These are phyloP conservation scores for Vombatus ursinus DNA, from an alignment of 2,113 vertebrate genomes.

Conservation along the genomic window DNA sequence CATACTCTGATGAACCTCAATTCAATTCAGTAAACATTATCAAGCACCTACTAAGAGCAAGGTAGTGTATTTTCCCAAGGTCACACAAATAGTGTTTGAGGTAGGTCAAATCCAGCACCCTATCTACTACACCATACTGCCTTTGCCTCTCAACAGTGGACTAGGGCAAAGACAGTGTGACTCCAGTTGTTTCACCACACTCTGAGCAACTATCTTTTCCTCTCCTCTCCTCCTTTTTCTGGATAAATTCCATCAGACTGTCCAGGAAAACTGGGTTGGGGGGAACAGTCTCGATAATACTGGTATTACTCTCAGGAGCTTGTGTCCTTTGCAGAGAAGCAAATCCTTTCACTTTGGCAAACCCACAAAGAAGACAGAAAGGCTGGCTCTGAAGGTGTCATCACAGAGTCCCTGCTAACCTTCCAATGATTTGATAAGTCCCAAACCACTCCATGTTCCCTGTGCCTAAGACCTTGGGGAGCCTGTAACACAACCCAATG, in stretches of 20 bases:
- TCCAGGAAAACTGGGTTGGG: background rate
- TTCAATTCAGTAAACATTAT: background rate
- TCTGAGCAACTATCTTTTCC: background rate
- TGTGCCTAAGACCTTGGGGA: background rate
- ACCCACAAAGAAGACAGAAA: background rate
- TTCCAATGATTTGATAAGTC: background rate
- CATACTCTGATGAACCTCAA: background rate
- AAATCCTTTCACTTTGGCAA: background rate
- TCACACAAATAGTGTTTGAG: background rate
- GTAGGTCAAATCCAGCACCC: background rate
- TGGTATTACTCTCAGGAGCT: background rate
- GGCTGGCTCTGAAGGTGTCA: background rate
- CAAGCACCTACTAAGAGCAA: background rate
- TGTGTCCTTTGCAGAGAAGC: background rate
- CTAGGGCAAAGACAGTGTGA: background rate
- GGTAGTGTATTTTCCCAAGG: background rate
- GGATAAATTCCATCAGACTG: background rate
- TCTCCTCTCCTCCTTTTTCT: background rate
- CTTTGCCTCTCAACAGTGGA: background rate
- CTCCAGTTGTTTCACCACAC: background rate
- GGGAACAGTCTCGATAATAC: background rate
- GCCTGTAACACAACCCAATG: background rate
- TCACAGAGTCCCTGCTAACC: background rate
- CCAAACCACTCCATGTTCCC: background rate
- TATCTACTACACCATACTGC: background rate